Conservation (phyloP, 2,888 invertebrate species). For the Acrobeloides nanus region DNA sequence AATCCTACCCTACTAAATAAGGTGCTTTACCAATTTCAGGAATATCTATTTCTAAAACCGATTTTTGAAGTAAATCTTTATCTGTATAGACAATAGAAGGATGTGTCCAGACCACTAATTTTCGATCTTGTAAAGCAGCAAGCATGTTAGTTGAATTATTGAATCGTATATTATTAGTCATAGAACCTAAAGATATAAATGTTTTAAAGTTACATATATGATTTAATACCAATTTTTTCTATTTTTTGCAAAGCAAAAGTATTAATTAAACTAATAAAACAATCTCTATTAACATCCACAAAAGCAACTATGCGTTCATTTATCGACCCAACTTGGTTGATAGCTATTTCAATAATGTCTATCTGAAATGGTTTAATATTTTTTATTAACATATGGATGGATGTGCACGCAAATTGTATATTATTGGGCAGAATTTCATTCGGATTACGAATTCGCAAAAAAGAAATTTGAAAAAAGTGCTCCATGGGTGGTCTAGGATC, state of each 20-base stretch:
- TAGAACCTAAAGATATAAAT: slow-evolving; percentile 59
- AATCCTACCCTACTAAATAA: slow-evolving; percentile 32
- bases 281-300: slow-evolving; percentile 78
- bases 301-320: slow-evolving; percentile 76
- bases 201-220: background rate
- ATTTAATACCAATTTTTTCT: slow-evolving; percentile 66
- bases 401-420: too few relatives aligned
- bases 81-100: slow-evolving; percentile 69
- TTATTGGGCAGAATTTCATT: too few relatives aligned
- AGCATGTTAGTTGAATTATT: slow-evolving; percentile 66
- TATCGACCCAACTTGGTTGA: slow-evolving; percentile 72
- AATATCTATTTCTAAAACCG: slow-evolving; percentile 57
- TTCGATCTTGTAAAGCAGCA: slow-evolving; percentile 64
- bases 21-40: slow-evolving; percentile 53
- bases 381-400: background rate
- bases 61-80: slow-evolving; percentile 65
- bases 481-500: too few relatives aligned
- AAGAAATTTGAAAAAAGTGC: background rate
- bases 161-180: slow-evolving; percentile 66
- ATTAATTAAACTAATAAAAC: slow-evolving; percentile 68
- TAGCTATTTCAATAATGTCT: slow-evolving; percentile 71
- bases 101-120: slow-evolving; percentile 74
- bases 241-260: slow-evolving; percentile 64
- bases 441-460: background rate
- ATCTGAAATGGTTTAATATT: slow-evolving; percentile 55